These are phyloP conservation scores for Odontocerum albicorne DNA, from an alignment of 2,888 invertebrate species.

Conservation along the genomic window DNA sequence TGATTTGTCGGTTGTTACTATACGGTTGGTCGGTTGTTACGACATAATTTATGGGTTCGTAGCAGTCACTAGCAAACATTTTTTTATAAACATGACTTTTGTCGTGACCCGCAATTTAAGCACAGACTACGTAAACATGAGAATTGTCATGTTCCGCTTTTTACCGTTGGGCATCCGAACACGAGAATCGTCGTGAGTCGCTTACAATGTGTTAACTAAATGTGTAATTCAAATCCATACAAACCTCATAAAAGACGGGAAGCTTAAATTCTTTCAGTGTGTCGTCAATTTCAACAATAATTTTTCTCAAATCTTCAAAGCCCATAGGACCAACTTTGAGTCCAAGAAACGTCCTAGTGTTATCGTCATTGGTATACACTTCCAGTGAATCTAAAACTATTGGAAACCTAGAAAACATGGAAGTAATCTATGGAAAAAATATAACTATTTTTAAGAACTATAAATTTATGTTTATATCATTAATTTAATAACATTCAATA, in stretches of 20 bases:
- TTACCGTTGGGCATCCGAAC: too few relatives aligned
- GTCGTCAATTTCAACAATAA: slow-evolving; percentile 64
- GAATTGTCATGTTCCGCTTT: too few relatives aligned
- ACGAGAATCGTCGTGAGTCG: too few relatives aligned
- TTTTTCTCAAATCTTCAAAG: slow-evolving; percentile 55
- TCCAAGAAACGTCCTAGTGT: slow-evolving; percentile 81
- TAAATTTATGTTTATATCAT: too few relatives aligned
- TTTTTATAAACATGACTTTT: too few relatives aligned
- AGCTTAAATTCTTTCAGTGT: slow-evolving; percentile 74
- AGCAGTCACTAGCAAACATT: too few relatives aligned
- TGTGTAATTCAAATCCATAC: slow-evolving; percentile 22
- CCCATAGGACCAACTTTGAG: slow-evolving; percentile 63
- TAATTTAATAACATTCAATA: not conserved
- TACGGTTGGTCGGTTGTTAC: too few relatives aligned
- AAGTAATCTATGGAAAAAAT: not conserved
- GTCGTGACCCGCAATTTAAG: too few relatives aligned
- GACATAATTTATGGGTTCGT: too few relatives aligned
- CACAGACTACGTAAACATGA: too few relatives aligned
- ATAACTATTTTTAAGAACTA: not conserved
- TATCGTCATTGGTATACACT: slow-evolving; percentile 82
- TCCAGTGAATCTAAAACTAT: slow-evolving; percentile 63
- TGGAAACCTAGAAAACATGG: slow-evolving; percentile 54
- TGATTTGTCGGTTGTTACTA: too few relatives aligned
- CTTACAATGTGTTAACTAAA: not conserved
- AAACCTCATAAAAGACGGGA: slow-evolving; percentile 76